Base-by-base conservation (phyloP, 1,140 invertebrate species). In the Leptinotarsa texana region DNA sequence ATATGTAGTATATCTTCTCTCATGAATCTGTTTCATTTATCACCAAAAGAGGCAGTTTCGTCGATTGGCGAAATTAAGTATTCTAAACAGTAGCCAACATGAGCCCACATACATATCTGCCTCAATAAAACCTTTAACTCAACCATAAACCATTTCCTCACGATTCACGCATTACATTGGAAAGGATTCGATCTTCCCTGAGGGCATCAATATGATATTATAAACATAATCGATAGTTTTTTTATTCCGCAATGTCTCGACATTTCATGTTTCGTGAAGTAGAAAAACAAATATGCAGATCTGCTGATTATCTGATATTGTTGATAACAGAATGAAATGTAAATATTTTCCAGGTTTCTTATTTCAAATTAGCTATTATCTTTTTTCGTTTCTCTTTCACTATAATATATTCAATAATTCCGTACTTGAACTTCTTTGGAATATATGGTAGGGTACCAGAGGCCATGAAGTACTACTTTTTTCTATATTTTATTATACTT, bases 131-230 rank as follows among this genome's bases (percentile, higher is more conserved):
- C 69, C 47, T 70, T 70, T 15, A 33, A 21, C 49, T 27, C 69
- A 21, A 21, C 49, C 42, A 48, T 70, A 48, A 70, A 70, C 69
- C 49, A 70, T 70, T 70, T 70, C 69, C 69, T 70, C 69, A 70
- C 69, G 69, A 70, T 48, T 70, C 21, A 70, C 69, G 49, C 49
- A 61, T 70, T 70, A 70, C 49, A 70, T 57, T 61, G 51, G 48
- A 22, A 70, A 70, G 69, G 51, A 70, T 24, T 70, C 69, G 49
- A 70, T 70, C 47, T 70, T 48, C 49, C 69, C 69, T 61, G n/a
- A 13, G 49, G 69, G 49, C 5, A 13, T 15, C 66, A 42, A 18
- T 51, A 27, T 57, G 51, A 70, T 70, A 48, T 49, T 69, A 69
- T 69, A 47, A 69, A 42, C 67, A 33, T 69, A 33, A 69, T 69